phyloP scores from a whole-genome alignment of 2,113 vertebrate species.

The Pygathrix nemaeus region DNA sequence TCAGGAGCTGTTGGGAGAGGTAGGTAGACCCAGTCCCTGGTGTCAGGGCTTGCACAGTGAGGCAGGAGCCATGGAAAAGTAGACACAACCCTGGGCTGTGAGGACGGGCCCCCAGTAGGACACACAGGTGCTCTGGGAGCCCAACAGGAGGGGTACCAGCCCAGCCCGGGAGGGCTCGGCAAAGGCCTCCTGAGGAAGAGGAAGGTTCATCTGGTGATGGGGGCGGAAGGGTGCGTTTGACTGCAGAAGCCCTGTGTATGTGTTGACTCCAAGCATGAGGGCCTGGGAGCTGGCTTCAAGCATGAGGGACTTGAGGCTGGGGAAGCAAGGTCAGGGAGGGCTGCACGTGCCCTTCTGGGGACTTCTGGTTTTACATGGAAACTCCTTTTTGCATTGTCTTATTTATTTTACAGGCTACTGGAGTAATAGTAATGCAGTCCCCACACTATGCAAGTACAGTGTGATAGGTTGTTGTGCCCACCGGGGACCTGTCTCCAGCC shows the following conservation, averaged over 20 bases:
- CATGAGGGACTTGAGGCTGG: not conserved
- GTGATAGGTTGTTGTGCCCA: accelerated
- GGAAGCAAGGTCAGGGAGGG: not conserved
- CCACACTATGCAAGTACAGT: accelerated
- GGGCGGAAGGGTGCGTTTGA: not conserved
- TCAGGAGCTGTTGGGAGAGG: no score
- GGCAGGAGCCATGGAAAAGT: accelerated
- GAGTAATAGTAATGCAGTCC: not conserved
- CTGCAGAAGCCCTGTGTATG: not conserved
- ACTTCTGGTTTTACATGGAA: not conserved
- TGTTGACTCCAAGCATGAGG: not conserved
- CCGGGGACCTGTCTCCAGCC: no score
- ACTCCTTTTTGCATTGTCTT: not conserved
- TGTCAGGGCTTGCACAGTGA: accelerated
- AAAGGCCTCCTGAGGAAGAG: not conserved
- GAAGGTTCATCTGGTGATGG: not conserved
- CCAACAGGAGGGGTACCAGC: accelerated
- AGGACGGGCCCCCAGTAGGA: not conserved
- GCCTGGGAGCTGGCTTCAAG: not conserved
- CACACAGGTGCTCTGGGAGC: not conserved
- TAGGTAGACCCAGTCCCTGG: not conserved
- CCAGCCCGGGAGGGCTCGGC: not conserved
- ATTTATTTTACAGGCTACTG: not conserved
- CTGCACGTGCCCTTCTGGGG: not conserved
- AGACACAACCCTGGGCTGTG: not conserved